Evolutionary conservation across 1,140 invertebrate genomes (phyloP).

Genomic region (Bombus superbus): DNA sequence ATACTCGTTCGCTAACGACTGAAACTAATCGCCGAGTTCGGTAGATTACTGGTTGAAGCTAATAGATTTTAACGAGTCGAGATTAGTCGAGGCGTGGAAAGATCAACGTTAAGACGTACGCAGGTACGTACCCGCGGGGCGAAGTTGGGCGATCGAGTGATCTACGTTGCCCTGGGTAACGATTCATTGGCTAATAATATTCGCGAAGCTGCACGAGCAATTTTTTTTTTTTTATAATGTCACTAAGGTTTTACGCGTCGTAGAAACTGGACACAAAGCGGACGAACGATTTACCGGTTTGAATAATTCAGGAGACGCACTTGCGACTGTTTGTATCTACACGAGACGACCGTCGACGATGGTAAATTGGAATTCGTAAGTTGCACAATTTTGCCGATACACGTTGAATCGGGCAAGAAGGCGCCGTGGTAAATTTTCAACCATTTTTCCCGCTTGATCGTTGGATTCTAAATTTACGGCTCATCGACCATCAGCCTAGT

Average conservation of each 20-base stretch:
- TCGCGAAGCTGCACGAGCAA: too few species aligned
- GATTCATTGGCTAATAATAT: not conserved
- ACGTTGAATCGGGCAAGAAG: not conserved
- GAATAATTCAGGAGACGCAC: accelerated
- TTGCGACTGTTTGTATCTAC: too few species aligned
- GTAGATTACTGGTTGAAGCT: not conserved
- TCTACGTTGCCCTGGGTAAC: not conserved
- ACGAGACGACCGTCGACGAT: too few species aligned
- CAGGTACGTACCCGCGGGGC: too few species aligned
- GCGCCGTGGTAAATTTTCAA: accelerated
- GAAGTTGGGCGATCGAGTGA: not conserved
- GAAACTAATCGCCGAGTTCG: not conserved
- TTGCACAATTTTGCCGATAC: not conserved
- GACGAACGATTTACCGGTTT: too few species aligned
- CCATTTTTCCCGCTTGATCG: too few species aligned
- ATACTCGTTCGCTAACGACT: not conserved
- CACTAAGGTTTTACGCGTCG: too few species aligned
- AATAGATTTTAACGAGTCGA: not conserved
- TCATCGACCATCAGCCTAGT: too few species aligned
- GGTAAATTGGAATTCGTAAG: not conserved
- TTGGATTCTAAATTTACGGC: too few species aligned
- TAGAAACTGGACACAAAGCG: too few species aligned
- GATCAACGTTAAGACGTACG: not conserved
- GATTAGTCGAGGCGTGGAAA: not conserved
- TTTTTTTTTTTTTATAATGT: too few species aligned